Conservation (phyloP, 2,797 vertebrate genomes). For the Karalla daura region DNA sequence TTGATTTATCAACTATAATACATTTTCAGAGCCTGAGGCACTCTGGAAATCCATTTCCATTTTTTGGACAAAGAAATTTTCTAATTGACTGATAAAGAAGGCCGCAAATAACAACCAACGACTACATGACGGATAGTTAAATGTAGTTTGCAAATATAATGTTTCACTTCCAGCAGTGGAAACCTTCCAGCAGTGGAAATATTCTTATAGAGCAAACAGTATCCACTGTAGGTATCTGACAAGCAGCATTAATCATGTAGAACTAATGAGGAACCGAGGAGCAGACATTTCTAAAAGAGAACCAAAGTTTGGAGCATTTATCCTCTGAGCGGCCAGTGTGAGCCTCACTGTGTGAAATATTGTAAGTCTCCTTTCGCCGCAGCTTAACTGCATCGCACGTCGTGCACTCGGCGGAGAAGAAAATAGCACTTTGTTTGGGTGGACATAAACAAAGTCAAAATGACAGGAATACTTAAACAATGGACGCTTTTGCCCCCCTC, state of each 20-base stretch:
- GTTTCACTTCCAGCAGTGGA: too few relatives aligned
- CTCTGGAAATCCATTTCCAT: too few relatives aligned
- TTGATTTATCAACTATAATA: too few relatives aligned
- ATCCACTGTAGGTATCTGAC: too few relatives aligned
- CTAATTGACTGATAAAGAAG: too few relatives aligned
- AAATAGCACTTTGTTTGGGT: conserved; percentile 76
- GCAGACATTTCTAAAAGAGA: neutral
- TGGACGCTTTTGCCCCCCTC: conserved; percentile 60
- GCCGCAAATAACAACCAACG: too few relatives aligned
- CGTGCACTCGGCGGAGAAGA: conserved; percentile 28
- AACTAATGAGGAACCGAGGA: neutral
- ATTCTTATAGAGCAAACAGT: too few relatives aligned
- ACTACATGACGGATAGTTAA: too few relatives aligned
- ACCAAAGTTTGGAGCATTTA: neutral
- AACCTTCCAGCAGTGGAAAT: too few relatives aligned
- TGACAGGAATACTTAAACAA: conserved; percentile 82
- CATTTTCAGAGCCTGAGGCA: too few relatives aligned
- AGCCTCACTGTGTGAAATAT: neutral
- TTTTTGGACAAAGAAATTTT: too few relatives aligned
- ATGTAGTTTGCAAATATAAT: too few relatives aligned
- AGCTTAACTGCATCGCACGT: conserved; percentile 3
- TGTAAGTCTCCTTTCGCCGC: neutral
- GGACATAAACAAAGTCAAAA: conserved; percentile 74
- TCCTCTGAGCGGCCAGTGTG: neutral
- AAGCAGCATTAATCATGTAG: neutral